Evolutionary conservation across 2,888 invertebrate species (phyloP), one percentile per base, ranked within the genome.

Genomic region (Scaptomyza cyrtandrae): DNA sequence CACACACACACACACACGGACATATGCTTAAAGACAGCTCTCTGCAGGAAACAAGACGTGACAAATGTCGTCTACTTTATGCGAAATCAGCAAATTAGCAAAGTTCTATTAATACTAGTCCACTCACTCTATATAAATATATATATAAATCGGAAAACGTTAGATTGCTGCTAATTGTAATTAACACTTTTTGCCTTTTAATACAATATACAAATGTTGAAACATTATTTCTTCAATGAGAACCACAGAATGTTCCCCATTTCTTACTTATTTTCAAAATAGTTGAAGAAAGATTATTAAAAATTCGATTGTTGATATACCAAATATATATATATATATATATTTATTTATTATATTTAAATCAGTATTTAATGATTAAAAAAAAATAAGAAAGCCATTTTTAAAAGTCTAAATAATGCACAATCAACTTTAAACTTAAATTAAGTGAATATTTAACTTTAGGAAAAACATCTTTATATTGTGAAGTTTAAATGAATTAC

Each of bases 41-140:
- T 41, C 39, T 14, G 19, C 52, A 48, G 39, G 52, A 58, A 58
- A 62, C 56, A 56, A 54, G 53, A 70, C 71, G 65, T 70, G 70
- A 57, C 63, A 69, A 62, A 48, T 70, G 52, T 9, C 53, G 44
- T 53, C 29, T 53, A 57, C 31, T 59, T 45, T 49, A 57, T 57
- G 70, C 56, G 39, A 52, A 43, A 68, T 68, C 69, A 68, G 61
- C 69, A 61, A 37, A 52, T 61, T 53, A 49, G 10, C 16, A 13
- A 52, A 48, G 33, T 58, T 53, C 41, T 52, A 49, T 65, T 65
- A 35, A 66, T 65, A 16, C 16, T 16, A 65, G 33, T 33, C 29
- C n/a, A 24, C 19, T 29, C 33, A 66, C 27, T 27, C 6, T 29
- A 29, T 29, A 5, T 29, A 29, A 35, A 1, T 37, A 6, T n/a